Conservation (phyloP, 1,140 invertebrate genomes). For the Hyphantria cunea region DNA sequence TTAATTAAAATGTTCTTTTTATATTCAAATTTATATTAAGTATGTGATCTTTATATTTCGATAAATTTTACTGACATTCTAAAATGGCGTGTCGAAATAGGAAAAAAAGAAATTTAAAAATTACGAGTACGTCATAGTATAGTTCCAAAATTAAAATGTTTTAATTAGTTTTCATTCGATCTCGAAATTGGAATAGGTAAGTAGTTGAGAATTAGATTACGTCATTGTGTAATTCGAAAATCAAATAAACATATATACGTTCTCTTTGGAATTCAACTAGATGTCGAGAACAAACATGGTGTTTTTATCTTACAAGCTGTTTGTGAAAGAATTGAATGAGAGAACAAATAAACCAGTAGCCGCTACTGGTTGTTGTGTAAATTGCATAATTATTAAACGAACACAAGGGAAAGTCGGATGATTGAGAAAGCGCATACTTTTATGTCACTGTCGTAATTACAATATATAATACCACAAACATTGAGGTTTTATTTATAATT, state of each 20-base stretch:
- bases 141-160: constrained; percentile 7
- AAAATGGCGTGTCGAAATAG: constrained; percentile 10
- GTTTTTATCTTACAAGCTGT: not conserved
- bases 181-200: no score
- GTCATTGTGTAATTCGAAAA: constrained; percentile 5
- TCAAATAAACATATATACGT: not conserved
- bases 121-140: not conserved
- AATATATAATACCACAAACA: not conserved
- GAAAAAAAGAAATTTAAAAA: no score
- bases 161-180: no score
- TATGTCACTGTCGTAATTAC: constrained; percentile 18
- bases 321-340: not conserved
- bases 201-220: no score
- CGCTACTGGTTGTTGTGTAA: constrained; percentile 30
- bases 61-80: constrained; percentile 20
- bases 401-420: constrained; percentile 35
- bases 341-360: constrained; percentile 41
- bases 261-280: no score
- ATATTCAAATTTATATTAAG: constrained; percentile 21
- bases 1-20: constrained; percentile 34
- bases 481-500: not conserved
- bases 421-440: constrained; percentile 34
- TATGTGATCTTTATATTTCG: constrained; percentile 12
- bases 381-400: constrained; percentile 33
- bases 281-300: not conserved